A percentile compares a stretch with the other conserved stretches of the same genome.
These are phyloP conservation scores for Dryobotodes eremita DNA, from an alignment of 2,888 invertebrate genomes.

Conservation along the genomic window DNA sequence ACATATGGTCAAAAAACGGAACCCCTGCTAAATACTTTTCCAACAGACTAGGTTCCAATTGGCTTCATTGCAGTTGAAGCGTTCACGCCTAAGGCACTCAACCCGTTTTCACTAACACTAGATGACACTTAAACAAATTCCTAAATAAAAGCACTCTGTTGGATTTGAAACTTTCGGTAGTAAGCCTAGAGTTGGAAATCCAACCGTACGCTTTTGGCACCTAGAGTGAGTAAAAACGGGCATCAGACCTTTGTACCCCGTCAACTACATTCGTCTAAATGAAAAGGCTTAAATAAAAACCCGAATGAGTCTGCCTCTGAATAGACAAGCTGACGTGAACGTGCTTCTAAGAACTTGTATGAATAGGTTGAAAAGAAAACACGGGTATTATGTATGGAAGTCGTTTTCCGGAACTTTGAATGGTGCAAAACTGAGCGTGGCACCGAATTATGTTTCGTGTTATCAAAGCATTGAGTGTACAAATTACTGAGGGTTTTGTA, in stretches of 20 bases:
- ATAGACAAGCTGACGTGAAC: constrained; percentile 68
- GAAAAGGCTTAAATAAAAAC: constrained; percentile 73
- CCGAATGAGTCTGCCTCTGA: constrained; percentile 64
- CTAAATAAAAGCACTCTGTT: not conserved
- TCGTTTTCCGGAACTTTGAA: constrained; percentile 52
- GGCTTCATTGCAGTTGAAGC: constrained; percentile 71
- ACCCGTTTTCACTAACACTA: not conserved
- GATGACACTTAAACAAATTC: not conserved
- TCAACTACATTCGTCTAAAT: constrained; percentile 67
- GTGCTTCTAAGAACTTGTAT: constrained; percentile 60
- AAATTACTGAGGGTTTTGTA: constrained; percentile 25
- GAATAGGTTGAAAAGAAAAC: constrained; percentile 56
- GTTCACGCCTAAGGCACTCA: constrained; percentile 55
- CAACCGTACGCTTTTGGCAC: not conserved
- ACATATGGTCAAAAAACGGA: constrained; percentile 27
- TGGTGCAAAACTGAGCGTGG: constrained; percentile 59
- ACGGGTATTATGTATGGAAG: constrained; percentile 43
- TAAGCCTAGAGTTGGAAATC: not conserved
- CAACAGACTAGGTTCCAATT: constrained; percentile 78
- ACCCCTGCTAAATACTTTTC: constrained; percentile 70
- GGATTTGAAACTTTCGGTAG: not conserved
- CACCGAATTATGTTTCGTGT: constrained; percentile 49
- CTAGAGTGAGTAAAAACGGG: not conserved
- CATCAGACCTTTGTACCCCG: constrained; percentile 54
- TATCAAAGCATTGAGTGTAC: constrained; percentile 45